Evolutionary conservation across 2,888 invertebrate species (phyloP), one percentile per base, ranked within the genome.

Genomic region (Horisme vitalbata): DNA sequence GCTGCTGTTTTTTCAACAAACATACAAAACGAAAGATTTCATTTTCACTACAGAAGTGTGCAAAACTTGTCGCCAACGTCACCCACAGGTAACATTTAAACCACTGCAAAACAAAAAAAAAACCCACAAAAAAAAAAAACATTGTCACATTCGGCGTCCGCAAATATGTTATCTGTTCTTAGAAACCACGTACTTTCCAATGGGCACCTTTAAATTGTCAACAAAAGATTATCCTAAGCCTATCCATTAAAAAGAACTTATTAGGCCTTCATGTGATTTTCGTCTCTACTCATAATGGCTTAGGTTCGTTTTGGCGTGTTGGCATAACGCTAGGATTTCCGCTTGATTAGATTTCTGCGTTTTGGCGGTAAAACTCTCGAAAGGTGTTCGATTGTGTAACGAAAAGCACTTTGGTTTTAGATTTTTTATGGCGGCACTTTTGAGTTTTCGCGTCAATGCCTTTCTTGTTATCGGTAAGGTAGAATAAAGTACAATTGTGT

Each of bases 321-420:
- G 48, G 52, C 15, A 48, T 26, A 4, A 47, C 11, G 49, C 49
- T 36, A 71, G 66, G 71, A 71, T 70, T 81, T 83, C 71, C 72
- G 79, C 76, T 61, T 61, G 72, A 70, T 52, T 63, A 65, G 64
- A 67, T 57, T 59, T 67, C 65, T 63, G 57, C 61, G 63, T 67
- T 69, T 71, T 69, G 66, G 71, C 75, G 81, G 66, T 66, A 71
- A 68, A 55, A 67, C 56, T 66, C 73, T 74, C 61, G 67, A 79
- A 84, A 87, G 86, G 87, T 79, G 86, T 87, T 84, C 83, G 68
- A 77, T 85, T 86, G 84, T 82, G 63, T 85, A 80, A 83, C 71
- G 61, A 63, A 69, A 63, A 56, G 62, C 54, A 52, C 59, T 59
- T 61, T 59, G 59, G 55, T 52, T 57, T 57, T 45, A 41, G 53